Conservation (phyloP, 2,888 invertebrate genomes). For the Nasonia oneida region DNA sequence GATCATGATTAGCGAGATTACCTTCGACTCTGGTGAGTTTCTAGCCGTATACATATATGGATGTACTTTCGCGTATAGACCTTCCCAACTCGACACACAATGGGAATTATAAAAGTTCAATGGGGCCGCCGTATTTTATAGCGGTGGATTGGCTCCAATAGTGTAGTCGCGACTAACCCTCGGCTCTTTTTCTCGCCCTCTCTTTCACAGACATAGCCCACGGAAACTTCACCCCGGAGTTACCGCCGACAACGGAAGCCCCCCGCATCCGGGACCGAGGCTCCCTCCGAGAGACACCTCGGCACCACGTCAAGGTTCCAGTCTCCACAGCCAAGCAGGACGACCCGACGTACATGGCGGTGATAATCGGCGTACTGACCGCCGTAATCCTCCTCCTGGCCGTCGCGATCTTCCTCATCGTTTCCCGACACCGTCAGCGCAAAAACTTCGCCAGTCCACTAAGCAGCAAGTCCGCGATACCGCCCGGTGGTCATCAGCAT, state of each 20-base stretch:
- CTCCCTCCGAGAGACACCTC: constrained; percentile 71
- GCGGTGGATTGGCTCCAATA: constrained; percentile 24
- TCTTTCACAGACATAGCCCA: constrained; percentile 80
- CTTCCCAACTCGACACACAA: constrained; percentile 10
- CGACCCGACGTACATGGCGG: constrained; percentile 81
- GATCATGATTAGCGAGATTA: constrained; percentile 94
- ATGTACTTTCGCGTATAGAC: constrained; percentile 24
- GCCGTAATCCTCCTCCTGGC: constrained; percentile 82
- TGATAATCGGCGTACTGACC: constrained; percentile 81
- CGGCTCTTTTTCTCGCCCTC: not conserved
- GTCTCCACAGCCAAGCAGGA: constrained; percentile 80
- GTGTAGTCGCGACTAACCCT: not conserved
- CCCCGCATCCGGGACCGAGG: constrained; percentile 73
- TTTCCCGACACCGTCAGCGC: constrained; percentile 80
- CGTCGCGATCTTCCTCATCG: constrained; percentile 82
- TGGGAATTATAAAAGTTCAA: constrained; percentile 22
- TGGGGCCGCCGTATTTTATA: constrained; percentile 22
- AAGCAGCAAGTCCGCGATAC: constrained; percentile 79
- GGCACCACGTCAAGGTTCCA: constrained; percentile 74
- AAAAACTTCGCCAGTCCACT: constrained; percentile 80
- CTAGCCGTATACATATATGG: constrained; percentile 30
- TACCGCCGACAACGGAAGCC: constrained; percentile 77
- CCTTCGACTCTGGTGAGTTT: constrained; percentile 88
- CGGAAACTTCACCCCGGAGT: constrained; percentile 82
- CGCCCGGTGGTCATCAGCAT: constrained; percentile 78